Base-by-base conservation (phyloP, 2,888 invertebrate genomes). In the Athalia rosae region DNA sequence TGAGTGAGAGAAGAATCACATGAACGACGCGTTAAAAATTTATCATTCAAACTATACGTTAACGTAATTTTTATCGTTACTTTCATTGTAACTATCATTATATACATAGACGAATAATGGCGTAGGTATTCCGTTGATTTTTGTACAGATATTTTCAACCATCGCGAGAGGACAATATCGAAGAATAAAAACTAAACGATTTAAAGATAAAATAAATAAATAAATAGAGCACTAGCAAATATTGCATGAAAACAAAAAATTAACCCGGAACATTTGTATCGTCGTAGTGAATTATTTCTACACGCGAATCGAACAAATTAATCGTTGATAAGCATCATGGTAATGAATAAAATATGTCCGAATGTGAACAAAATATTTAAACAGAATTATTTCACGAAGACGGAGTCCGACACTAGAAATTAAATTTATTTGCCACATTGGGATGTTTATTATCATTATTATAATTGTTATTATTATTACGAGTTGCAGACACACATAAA, bases 131-230 rank as follows among this genome's bases (percentile, higher is more conserved):
- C 5, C 8, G 28, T 50, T 50, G 28, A 50, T 53, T 67, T 41
- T 71, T 71, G 56, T 71, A 71, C 69, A 71, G 56, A 28, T n/a
- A 69, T 56, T 13, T 56, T n/a, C 8, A 58, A n/a, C 45, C 43
- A 56, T 13, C 15, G 43, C 58, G 56, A 71, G 13, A 71, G 43
- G 67, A 69, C 67, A 69, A 71, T 71, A 71, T 58, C 11, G 7
- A 56, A 56, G 4, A 7, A 47, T n/a, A 45, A 64, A 64, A 64
- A 64, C 4, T 4, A 0, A 45, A 47, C 47, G 3, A n/a, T 9
- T 2, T 9, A 47, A 64, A n/a, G 45, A 4, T 4, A 64, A 64
- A 64, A 13, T 11, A 47, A n/a, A n/a, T 5, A 41, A 48, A 48
- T n/a, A 45, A 48, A 66, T 66, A 11, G 28, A 28, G 0, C 28